Base-by-base conservation (phyloP, 2,888 invertebrate genomes). In the Drosophila siamana region DNA sequence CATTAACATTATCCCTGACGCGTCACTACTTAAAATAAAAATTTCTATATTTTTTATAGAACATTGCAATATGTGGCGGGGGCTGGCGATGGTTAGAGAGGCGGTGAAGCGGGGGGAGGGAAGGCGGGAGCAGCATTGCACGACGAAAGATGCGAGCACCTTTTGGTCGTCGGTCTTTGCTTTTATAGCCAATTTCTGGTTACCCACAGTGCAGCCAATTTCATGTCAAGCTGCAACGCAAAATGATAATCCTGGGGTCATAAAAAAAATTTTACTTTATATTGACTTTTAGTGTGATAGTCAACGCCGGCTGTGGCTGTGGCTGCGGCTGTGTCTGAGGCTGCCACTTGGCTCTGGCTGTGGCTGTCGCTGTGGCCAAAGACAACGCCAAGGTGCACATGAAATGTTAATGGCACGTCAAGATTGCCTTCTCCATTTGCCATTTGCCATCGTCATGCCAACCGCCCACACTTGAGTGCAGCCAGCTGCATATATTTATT, bases 1-100 rank as follows among this genome's bases (percentile, higher is more conserved):
- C 88, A 88, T 88, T 86, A 86, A 86, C 86, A 88, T 86, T 86
- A 89, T 90, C 86, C 88, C 80, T 83, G 88, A 83, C 86, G 86
- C 80, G 84, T 85, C 89, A 74, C 88, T 83, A 83, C 86, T 86
- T 84, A 90, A 78, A 88, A 84, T 88, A 88, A 86, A 87, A 83
- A 78, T 79, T 85, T 88, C 89, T 85, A 80, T 80, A 73, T 83
- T 78, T 81, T 83, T 83, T 78, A 76, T 75, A 80, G 68, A 77
- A 78, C 54, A 64, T 55, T 22, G 46, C 30, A 33, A 54, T 30
- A 54, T 43, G 47, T 16, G 9, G 22, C 8, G 50, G 22, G 38
- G 19, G 16, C 11, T 6, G 1, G 2, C 1, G 0, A n/a, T n/a
- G n/a, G n/a, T n/a, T n/a, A n/a, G n/a, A n/a, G n/a, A n/a, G n/a